Base-by-base conservation (phyloP, 1,140 invertebrate genomes). In the Eupeodes corollae region DNA sequence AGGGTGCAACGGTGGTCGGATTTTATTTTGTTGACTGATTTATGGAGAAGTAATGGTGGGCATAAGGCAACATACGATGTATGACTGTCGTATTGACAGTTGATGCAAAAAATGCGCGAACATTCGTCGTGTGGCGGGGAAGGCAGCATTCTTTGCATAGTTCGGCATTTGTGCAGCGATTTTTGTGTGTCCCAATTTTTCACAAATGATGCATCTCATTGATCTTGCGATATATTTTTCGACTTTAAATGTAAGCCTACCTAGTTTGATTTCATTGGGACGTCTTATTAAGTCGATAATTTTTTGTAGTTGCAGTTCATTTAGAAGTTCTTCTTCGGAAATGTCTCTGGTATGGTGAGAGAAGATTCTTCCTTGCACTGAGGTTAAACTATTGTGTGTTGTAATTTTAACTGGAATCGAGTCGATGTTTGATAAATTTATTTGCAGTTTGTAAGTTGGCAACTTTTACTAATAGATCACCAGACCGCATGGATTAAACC, bases 1-100 rank as follows among this genome's bases (percentile, higher is more conserved):
- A n/a, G 13, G 3, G 44, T 46, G 11, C 44, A 46, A 11, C 44
- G 14, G 11, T 18, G 18, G 1, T 34, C 16, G 21, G 37, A 37
- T 37, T 46, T 38, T 1, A 46, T 46, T n/a, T 46, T 46, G 13
- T 46, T 46, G 11, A 46, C 33, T 37, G 35, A 37, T 10, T 37
- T 37, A 11, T 37, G 35, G 3, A 3, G 13, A 3, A 37, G 35
- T 5, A 46, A 46, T 10, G 32, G 12, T 6, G 33, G 8, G 34
- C 44, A 46, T 14, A 14, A 13, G 2, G 15, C 2, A 14, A 37
- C 44, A 18, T 46, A 11, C 6, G 44, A 46, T 2, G 32, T 18
- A 16, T 46, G 44, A 11, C 8, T 13, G 1, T 46, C 35, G 15
- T 18, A 6, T 12, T 35, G 35, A 26, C 44, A 38, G 16, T 46